A percentile compares a stretch with the other conserved stretches of the same genome.
phyloP scores from a whole-genome alignment of 1,140 invertebrate species.

The Drosophila teissieri region DNA sequence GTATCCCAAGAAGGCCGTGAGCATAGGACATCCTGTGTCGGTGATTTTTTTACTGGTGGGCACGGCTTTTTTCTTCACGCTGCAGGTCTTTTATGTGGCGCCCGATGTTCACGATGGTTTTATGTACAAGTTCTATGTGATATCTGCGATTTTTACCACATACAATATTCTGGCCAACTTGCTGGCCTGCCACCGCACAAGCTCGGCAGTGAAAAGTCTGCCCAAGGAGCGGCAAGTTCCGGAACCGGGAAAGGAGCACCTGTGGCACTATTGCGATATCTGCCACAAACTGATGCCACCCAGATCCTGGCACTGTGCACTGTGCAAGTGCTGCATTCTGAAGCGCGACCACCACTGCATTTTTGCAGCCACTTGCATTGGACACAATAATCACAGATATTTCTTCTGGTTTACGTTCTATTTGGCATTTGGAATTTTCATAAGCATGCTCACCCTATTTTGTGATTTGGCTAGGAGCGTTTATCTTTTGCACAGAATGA shows the following conservation, averaged over 20 bases:
- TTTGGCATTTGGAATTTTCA: constrained; percentile 89
- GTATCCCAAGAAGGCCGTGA: neutral
- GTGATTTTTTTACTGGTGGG: neutral
- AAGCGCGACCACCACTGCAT: constrained; percentile 98
- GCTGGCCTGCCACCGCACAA: neutral
- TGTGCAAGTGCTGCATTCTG: constrained; percentile 92
- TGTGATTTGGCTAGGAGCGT: too few species aligned
- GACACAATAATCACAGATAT: constrained; percentile 94
- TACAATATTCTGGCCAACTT: neutral
- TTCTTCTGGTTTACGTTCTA: constrained; percentile 93
- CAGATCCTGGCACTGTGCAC: constrained; percentile 94
- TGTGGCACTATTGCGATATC: constrained; percentile 90
- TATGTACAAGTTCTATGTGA: neutral
- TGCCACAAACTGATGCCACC: constrained; percentile 93
- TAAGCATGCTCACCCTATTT: constrained; percentile 81
- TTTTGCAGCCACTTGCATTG: constrained; percentile 95
- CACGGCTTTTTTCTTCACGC: neutral
- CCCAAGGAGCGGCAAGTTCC: constrained; percentile 19
- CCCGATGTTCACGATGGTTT: neutral
- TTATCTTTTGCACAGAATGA: too few species aligned
- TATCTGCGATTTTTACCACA: neutral
- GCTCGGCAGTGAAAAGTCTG: neutral
- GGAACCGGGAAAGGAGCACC: constrained; percentile 10
- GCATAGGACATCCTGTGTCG: neutral
- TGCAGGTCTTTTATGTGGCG: neutral